These are phyloP conservation scores for Caenorhabditis latens DNA, from an alignment of 1,140 invertebrate species.

Conservation along the genomic window DNA sequence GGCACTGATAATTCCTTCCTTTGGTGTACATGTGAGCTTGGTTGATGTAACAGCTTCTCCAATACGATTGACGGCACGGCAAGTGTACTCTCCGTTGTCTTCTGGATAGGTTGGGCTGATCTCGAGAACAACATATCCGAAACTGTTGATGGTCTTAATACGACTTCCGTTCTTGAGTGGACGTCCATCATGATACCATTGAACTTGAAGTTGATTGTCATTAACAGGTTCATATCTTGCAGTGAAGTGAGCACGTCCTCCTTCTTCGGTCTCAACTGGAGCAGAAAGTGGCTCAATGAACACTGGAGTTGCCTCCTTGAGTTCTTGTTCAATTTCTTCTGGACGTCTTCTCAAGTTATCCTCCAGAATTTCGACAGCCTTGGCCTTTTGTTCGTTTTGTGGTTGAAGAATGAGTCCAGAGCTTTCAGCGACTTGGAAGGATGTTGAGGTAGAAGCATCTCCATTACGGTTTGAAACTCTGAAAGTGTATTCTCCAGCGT, in stretches of 20 bases:
- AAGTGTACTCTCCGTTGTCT: conserved; percentile 94
- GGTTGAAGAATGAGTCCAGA: conserved; percentile 73
- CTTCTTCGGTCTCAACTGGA: conserved; percentile 71
- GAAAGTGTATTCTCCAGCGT: conserved; percentile 74
- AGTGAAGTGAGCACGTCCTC: conserved; percentile 74
- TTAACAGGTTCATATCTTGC: conserved; percentile 75
- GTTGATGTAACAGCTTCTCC: conserved; percentile 93
- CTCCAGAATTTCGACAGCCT: conserved; percentile 74
- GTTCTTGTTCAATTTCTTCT: conserved; percentile 68
- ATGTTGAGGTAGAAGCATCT: conserved; percentile 70
- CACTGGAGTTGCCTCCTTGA: conserved; percentile 75
- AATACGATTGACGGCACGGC: conserved; percentile 83
- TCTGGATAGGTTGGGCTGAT: conserved; percentile 88
- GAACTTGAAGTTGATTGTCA: conserved; percentile 72
- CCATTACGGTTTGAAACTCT: conserved; percentile 69
- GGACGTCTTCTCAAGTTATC: conserved; percentile 70
- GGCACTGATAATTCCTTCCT: conserved; percentile 90
- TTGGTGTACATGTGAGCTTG: conserved; percentile 89
- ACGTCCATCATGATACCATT: conserved; percentile 73
- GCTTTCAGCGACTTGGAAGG: conserved; percentile 69
- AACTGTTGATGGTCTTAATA: conserved; percentile 94
- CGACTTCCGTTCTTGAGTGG: conserved; percentile 82
- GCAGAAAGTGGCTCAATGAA: conserved; percentile 76
- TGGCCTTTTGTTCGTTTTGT: conserved; percentile 71
- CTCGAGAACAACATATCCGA: conserved; percentile 89